These are phyloP conservation scores for Exaiptasia diaphana DNA, from an alignment of 64 coral and sea anemone genomes.

Conservation along the genomic window DNA sequence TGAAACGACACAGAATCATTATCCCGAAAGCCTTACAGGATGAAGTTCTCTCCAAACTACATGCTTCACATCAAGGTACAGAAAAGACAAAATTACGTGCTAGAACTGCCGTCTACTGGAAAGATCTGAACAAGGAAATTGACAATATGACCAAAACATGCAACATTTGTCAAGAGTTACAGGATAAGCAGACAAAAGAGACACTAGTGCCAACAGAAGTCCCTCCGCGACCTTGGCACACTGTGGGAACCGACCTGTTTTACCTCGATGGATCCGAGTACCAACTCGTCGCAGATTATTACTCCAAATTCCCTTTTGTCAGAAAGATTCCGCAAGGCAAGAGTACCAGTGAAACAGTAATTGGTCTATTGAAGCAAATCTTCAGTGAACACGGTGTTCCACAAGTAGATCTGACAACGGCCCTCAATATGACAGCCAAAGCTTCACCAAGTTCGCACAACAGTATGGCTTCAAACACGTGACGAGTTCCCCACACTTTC, in stretches of 20 bases:
- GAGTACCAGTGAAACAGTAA: slow-evolving; percentile 18
- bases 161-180: slow-evolving; percentile 20
- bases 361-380: slow-evolving; percentile 21
- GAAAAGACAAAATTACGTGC: slow-evolving; percentile 29
- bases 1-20: slow-evolving; percentile 37
- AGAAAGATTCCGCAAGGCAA: slow-evolving; percentile 32
- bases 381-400: slow-evolving; percentile 18
- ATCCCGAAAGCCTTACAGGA: slow-evolving; percentile 13
- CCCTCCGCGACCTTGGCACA: slow-evolving; percentile 37
- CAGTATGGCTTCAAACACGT: background rate
- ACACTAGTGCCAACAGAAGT: slow-evolving; percentile 30
- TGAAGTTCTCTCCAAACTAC: slow-evolving; percentile 24
- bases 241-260: slow-evolving; percentile 23
- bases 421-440: slow-evolving; percentile 6
- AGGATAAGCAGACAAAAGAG: slow-evolving; percentile 1
- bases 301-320: slow-evolving; percentile 16
- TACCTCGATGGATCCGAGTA: slow-evolving; percentile 17
- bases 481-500: too few relatives aligned
- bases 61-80: slow-evolving; percentile 17
- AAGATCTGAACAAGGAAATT: slow-evolving; percentile 3
- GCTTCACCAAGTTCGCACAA: slow-evolving; percentile 18
- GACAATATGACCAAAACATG: background rate
- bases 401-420: background rate
- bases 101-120: slow-evolving; percentile 1
- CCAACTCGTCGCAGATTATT: slow-evolving; percentile 22